These are phyloP conservation scores for Malachius bipustulatus DNA, from an alignment of 2,888 invertebrate genomes.

Conservation along the genomic window DNA sequence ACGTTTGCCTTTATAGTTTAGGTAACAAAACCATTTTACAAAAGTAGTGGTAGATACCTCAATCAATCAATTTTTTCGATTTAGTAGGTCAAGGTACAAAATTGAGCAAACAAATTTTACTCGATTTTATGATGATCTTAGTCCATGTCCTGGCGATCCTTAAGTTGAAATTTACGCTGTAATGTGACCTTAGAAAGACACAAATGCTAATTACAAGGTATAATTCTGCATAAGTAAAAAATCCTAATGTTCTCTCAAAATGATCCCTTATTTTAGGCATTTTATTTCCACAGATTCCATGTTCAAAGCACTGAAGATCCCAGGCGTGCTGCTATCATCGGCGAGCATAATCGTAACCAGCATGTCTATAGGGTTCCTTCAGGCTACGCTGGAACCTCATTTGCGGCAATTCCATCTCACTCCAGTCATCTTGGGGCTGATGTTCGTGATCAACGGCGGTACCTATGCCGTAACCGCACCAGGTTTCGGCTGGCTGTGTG, in stretches of 20 bases:
- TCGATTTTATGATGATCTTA: no score
- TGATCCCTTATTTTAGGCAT: slow-evolving; percentile 4
- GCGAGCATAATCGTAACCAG: slow-evolving; percentile 64
- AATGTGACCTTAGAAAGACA: no score
- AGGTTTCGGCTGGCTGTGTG: slow-evolving; percentile 69
- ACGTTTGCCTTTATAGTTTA: no score
- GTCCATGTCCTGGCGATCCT: no score
- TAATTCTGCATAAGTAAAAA: no score
- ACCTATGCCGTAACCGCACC: slow-evolving; percentile 71
- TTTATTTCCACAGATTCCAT: slow-evolving; percentile 45
- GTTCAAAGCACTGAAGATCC: slow-evolving; percentile 52
- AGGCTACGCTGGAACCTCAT: slow-evolving; percentile 82
- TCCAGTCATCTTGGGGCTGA: slow-evolving; percentile 59
- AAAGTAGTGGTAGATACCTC: no score
- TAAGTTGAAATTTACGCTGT: no score
- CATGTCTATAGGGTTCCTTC: slow-evolving; percentile 75
- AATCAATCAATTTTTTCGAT: no score
- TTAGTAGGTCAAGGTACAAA: no score
- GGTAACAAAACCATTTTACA: no score
- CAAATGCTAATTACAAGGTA: slow-evolving; percentile 1
- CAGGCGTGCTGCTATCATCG: slow-evolving; percentile 60
- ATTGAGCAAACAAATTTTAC: no score
- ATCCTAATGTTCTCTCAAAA: slow-evolving; percentile 6
- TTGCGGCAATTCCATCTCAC: slow-evolving; percentile 59
- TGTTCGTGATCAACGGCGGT: slow-evolving; percentile 77